Base-by-base conservation (phyloP, 2,113 vertebrate genomes). In the Cinclus mexicanus region DNA sequence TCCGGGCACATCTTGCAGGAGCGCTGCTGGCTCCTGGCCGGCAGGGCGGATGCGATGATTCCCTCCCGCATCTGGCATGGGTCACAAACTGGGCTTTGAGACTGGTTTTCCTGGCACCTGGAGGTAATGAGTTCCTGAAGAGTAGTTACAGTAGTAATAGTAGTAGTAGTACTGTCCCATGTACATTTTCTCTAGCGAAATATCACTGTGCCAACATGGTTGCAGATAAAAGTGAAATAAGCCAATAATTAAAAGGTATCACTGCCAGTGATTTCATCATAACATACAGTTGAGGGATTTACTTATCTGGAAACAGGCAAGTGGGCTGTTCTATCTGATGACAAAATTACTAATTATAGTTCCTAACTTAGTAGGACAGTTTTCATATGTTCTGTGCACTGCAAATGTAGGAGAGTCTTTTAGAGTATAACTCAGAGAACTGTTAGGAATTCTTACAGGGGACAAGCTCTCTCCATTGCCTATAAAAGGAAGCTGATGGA, bases 21-120 rank as follows among this genome's bases (percentile, higher is more conserved):
- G 60, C 49, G 49, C 33, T 29, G 25, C 3, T 22, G 59, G 60
- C 49, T 19, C 18, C 31, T 3, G 11, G 11, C 3, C 11, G 60
- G 49, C 31, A 8, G 37, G 23, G 29, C 31, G 1, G 47, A 23
- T 3, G 47, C 7, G 1, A 1, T 13, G 59, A 26, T 8, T 28
- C 29, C 29, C 1, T 37, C 12, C 1, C 5, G 7, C 4, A 37
- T 71, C 29, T 82, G 53, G 16, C 44, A 31, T 17, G 10, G 47
- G 53, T 63, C 60, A 82, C 42, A 91, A 44, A 87, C 5, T 35
- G 46, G 56, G 16, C 22, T 64, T 52, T 56, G 37, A 71, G 84
- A 23, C 9, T 78, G 29, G 60, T 84, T 91, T 95, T 84, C 26
- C 72, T 68, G 57, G 52, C 29, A 17, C 16, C 49, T 3, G 1